These are phyloP conservation scores for Piprites chloris DNA, from an alignment of 2,113 vertebrate species.

Conservation along the genomic window DNA sequence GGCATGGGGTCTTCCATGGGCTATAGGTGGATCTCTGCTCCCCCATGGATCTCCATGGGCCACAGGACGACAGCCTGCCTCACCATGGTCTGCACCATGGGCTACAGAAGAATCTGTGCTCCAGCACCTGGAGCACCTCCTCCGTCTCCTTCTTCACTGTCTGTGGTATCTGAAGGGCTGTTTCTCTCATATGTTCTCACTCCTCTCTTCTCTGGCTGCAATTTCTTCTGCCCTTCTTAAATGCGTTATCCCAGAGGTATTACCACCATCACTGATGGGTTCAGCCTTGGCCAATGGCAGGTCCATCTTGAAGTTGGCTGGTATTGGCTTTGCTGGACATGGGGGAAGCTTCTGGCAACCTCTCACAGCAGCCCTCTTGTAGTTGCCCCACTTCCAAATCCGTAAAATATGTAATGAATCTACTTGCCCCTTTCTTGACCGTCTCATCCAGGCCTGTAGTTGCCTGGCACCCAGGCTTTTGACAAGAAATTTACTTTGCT, in stretches of 20 bases:
- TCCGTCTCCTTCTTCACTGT: background rate
- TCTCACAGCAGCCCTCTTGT: background rate
- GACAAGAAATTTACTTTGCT: background rate
- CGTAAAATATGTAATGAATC: background rate
- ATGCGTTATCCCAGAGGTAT: too few relatives aligned
- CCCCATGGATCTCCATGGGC: too few relatives aligned
- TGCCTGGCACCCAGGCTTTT: background rate
- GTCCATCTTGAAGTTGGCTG: background rate
- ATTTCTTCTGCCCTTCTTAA: background rate
- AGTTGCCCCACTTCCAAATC: rapidly evolving
- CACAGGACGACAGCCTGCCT: background rate
- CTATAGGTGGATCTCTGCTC: background rate
- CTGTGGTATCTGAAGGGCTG: too few relatives aligned
- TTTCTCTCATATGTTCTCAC: too few relatives aligned
- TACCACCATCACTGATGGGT: too few relatives aligned
- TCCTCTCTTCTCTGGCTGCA: background rate
- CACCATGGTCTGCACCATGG: background rate
- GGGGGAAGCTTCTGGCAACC: background rate
- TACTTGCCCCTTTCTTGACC: background rate
- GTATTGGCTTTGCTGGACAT: background rate
- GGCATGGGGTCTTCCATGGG: background rate
- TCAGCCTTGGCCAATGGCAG: background rate
- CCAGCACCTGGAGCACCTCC: rapidly evolving
- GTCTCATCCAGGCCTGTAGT: background rate
- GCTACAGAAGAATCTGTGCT: background rate